Evolutionary conservation across 2,888 invertebrate genomes (phyloP), one percentile per base, ranked within the genome.

Genomic region (Notodonta dromedarius): DNA sequence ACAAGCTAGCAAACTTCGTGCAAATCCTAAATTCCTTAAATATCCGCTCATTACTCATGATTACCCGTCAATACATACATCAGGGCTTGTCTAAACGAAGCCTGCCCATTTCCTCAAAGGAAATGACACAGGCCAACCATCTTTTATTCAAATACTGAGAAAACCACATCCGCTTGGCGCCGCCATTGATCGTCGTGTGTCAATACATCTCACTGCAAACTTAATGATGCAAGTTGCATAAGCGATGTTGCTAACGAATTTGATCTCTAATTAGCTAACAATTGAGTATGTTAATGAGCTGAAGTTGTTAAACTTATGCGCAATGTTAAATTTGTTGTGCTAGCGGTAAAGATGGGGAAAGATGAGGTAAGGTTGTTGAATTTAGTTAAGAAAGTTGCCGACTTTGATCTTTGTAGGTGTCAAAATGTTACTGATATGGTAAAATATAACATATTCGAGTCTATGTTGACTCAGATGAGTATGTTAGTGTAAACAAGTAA

Each of bases 111-210:
- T 82, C 79, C 73, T 79, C 82, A 82, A 85, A 86, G 88, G 86
- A 88, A 84, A 79, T 85, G 86, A 86, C 84, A 84, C 80, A 82
- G 83, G 80, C 82, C 79, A 74, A 79, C 77, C 83, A 85, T 83
- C 78, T 86, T 85, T 78, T 85, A 82, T 85, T 77, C 80, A 87
- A 87, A 87, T 78, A 86, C 78, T 69, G 61, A 83, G 81, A 83
- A 83, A 76, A 80, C 81, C 80, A 84, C 79, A 83, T 88, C 88
- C 86, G 86, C 80, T 83, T 74, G 77, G 74, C 80, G 76, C 74
- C 73, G 77, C 75, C 72, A 82, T 83, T 82, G 81, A 82, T 82
- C 75, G 68, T 71, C 69, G 74, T 70, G 69, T 74, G 74, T 76
- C 74, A 78, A 80, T 78, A 77, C 73, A 76, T 73, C 58, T 55